Evolutionary conservation across 2,113 vertebrate genomes (phyloP).

Genomic region (Lampris megalopsis): DNA sequence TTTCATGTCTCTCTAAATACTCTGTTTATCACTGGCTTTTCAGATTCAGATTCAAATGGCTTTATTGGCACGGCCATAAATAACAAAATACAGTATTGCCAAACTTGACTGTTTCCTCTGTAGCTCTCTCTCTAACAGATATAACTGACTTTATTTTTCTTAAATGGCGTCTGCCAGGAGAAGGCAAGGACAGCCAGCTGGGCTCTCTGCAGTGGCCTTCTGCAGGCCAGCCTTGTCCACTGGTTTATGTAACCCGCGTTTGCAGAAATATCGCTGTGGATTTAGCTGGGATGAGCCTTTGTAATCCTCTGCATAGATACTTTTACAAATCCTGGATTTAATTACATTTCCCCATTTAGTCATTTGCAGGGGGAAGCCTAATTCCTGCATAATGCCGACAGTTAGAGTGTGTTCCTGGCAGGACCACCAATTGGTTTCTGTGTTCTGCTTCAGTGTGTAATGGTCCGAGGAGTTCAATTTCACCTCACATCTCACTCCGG

Average conservation of each 20-base stretch:
- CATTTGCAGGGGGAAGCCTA: slow-evolving; percentile 69
- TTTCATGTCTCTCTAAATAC: no score
- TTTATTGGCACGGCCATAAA: no score
- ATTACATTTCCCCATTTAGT: slow-evolving; percentile 78
- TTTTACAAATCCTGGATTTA: slow-evolving; percentile 81
- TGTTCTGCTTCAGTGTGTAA: slow-evolving; percentile 66
- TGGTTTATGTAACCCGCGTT: slow-evolving; percentile 67
- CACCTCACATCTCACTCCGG: slow-evolving; percentile 49
- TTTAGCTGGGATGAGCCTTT: slow-evolving; percentile 68
- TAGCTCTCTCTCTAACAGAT: no score
- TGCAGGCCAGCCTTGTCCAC: slow-evolving; percentile 43
- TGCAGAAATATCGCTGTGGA: slow-evolving; percentile 65
- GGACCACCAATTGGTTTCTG: slow-evolving; percentile 30
- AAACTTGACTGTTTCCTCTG: no score
- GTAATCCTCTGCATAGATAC: slow-evolving; percentile 78
- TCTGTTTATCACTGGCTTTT: no score
- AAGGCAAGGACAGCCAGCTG: no score
- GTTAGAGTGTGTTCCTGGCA: slow-evolving; percentile 59
- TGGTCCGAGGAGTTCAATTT: slow-evolving; percentile 64
- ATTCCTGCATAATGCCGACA: slow-evolving; percentile 69
- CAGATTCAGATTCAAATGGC: no score
- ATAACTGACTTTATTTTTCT: no score
- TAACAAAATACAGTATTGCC: no score
- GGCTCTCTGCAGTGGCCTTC: slow-evolving; percentile 24
- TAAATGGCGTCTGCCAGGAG: no score